Evolutionary conservation across 1,140 invertebrate genomes (phyloP).

Genomic region (Nymphalis io): DNA sequence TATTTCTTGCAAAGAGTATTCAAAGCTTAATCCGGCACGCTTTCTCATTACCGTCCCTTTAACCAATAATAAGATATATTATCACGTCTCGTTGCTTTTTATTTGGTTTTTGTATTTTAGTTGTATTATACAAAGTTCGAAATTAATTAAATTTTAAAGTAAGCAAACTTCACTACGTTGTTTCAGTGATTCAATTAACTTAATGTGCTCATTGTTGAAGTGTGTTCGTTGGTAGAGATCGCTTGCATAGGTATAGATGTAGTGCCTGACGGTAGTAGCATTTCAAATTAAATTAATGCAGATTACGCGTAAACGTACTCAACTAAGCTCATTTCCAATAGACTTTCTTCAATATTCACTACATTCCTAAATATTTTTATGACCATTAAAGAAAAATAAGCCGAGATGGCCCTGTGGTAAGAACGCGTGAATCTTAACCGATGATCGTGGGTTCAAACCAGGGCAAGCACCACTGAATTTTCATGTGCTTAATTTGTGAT

Average conservation of each 20-base stretch:
- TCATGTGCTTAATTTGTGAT: too few species aligned
- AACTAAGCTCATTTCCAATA: background rate
- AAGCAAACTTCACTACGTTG: background rate
- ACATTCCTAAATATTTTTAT: background rate
- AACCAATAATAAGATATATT: too few species aligned
- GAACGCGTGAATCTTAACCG: too few species aligned
- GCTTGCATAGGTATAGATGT: background rate
- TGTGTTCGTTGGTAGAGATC: conserved; percentile 6
- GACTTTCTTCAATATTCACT: background rate
- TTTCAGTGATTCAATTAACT: conserved; percentile 22
- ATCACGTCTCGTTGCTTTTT: too few species aligned
- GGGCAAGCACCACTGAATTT: too few species aligned
- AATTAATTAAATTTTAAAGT: conserved; percentile 1
- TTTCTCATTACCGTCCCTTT: too few species aligned
- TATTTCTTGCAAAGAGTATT: too few species aligned
- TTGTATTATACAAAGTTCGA: background rate
- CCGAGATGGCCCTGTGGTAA: too few species aligned
- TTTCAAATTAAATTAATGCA: conserved; percentile 11
- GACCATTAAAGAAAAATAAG: background rate
- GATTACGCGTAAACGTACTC: background rate
- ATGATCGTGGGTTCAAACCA: too few species aligned
- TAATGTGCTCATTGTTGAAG: conserved; percentile 24
- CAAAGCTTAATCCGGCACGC: too few species aligned
- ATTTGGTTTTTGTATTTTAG: background rate
- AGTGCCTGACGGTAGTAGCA: background rate